These are phyloP conservation scores for Lates calcarifer DNA, from an alignment of 2,113 vertebrate genomes.

Conservation along the genomic window DNA sequence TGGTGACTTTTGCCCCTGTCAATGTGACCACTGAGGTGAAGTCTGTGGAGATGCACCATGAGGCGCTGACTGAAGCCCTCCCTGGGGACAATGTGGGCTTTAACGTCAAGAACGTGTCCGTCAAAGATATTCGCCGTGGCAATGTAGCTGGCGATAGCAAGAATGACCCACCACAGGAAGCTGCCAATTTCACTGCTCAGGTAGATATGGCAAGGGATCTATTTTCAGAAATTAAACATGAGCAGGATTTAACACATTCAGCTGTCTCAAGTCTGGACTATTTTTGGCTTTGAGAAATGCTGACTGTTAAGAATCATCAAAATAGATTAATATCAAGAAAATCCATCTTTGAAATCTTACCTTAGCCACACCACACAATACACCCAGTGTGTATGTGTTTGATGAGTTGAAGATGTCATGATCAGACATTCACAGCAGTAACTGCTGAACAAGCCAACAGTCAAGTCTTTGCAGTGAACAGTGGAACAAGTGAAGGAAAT, in stretches of 20 bases:
- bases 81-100: constrained; percentile 96
- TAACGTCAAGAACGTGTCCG: constrained; percentile 96
- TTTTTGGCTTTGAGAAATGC: constrained; percentile 1
- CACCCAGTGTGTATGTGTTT: background rate
- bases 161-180: constrained; percentile 96
- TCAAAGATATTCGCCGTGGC: constrained; percentile 96
- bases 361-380: background rate
- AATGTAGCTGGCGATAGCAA: constrained; percentile 98
- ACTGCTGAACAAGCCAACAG: background rate
- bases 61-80: constrained; percentile 91
- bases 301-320: background rate
- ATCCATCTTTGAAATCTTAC: background rate
- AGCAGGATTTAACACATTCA: background rate
- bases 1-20: constrained; percentile 96
- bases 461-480: background rate
- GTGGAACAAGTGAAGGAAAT: background rate
- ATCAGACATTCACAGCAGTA: background rate
- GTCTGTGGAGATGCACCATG: constrained; percentile 96
- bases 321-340: background rate
- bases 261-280: background rate
- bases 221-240: background rate
- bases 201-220: constrained; percentile 71
- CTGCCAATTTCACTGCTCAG: constrained; percentile 96
- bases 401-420: background rate
- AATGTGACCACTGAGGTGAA: constrained; percentile 98